A percentile compares a stretch with the other conserved stretches of the same genome.
Evolutionary conservation across 2,888 invertebrate genomes (phyloP).

Genomic region (Plutella xylostella): DNA sequence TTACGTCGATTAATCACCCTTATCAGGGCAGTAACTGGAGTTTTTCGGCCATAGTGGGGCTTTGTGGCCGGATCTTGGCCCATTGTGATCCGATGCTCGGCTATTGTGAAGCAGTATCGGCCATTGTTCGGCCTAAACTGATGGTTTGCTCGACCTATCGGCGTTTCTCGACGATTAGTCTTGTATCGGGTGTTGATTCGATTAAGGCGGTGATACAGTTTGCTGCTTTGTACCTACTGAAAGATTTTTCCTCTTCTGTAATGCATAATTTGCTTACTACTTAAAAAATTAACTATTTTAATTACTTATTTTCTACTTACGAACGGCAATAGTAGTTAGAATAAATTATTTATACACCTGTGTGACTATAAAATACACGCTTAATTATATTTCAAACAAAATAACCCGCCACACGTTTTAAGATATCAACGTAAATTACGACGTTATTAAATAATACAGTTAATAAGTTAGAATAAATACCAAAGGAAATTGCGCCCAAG

Average conservation of each 20-base stretch:
- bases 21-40: conserved; percentile 57
- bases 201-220: no score
- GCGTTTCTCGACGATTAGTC: conserved; percentile 55
- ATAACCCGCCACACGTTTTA: not conserved
- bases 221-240: no score
- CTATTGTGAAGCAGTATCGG: conserved; percentile 37
- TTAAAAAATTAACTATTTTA: no score
- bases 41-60: conserved; percentile 49
- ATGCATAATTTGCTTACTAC: no score
- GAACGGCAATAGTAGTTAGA: no score
- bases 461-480: no score
- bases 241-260: no score
- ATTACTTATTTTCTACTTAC: no score
- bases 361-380: no score
- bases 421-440: not conserved
- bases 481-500: no score
- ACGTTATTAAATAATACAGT: not conserved
- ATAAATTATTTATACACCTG: no score
- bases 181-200: conserved; percentile 19
- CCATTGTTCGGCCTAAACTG: conserved; percentile 45
- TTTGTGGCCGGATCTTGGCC: conserved; percentile 48
- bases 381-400: no score
- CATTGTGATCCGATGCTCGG: conserved; percentile 48
- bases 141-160: conserved; percentile 41
- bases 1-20: conserved; percentile 67